A percentile compares a stretch with the other conserved stretches of the same genome.
Evolutionary conservation across 1,140 invertebrate genomes (phyloP).

Genomic region (Limonius californicus): DNA sequence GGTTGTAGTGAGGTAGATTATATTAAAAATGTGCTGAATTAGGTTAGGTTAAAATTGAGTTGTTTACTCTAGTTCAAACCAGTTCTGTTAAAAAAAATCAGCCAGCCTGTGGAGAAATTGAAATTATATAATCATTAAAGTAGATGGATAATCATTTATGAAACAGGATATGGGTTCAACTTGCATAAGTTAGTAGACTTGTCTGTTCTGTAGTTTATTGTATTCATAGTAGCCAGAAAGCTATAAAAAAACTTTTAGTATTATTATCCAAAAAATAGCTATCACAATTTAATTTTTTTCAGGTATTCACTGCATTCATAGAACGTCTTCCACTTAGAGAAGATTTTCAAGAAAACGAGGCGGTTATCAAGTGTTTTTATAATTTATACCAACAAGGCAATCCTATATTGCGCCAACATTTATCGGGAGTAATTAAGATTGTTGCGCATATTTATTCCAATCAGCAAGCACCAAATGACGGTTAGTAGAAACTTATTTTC

Average conservation of each 20-base stretch:
- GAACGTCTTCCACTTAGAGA: conserved; percentile 68
- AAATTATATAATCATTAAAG: too few relatives aligned
- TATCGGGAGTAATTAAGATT: conserved; percentile 54
- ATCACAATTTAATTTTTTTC: not conserved
- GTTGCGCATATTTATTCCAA: conserved; percentile 53
- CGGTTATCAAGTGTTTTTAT: conserved; percentile 64
- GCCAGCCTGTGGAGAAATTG: too few relatives aligned
- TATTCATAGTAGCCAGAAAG: not conserved
- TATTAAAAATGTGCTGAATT: too few relatives aligned
- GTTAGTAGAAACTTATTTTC: too few relatives aligned
- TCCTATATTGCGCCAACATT: conserved; percentile 50
- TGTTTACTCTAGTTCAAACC: too few relatives aligned
- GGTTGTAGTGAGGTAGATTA: too few relatives aligned
- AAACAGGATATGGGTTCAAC: too few relatives aligned
- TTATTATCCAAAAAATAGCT: too few relatives aligned
- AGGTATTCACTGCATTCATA: conserved; percentile 70
- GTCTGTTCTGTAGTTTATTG: not conserved
- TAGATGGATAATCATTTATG: too few relatives aligned
- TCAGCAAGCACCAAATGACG: conserved; percentile 48
- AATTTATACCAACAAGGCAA: conserved; percentile 59
- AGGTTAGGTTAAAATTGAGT: too few relatives aligned
- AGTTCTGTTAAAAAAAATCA: too few relatives aligned
- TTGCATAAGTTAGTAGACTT: too few relatives aligned
- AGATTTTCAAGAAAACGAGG: conserved; percentile 71
- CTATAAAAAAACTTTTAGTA: not conserved